A percentile compares a stretch with the other conserved stretches of the same genome.
These are phyloP conservation scores for Cyclopterus lumpus DNA, from an alignment of 2,797 vertebrate species.

Conservation along the genomic window DNA sequence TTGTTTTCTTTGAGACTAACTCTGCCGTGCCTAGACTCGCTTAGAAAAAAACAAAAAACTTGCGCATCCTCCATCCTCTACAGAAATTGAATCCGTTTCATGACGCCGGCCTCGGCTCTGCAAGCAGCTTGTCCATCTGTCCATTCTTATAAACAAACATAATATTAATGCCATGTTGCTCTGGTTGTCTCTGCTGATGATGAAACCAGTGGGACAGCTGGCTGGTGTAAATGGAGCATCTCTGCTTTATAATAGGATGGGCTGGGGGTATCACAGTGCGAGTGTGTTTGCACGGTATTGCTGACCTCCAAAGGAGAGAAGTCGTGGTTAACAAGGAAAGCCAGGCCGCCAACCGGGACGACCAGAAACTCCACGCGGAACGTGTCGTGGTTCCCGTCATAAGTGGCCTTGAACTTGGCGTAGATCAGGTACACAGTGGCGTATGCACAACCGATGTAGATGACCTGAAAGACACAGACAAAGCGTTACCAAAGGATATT, in stretches of 20 bases:
- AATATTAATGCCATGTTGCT: background rate
- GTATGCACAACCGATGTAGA: conserved; percentile 95
- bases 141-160: background rate
- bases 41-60: background rate
- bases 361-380: conserved; percentile 97
- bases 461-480: conserved; percentile 81
- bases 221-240: background rate
- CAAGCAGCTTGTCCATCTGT: background rate
- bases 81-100: no score
- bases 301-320: conserved; percentile 96
- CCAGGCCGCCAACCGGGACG: conserved; percentile 93
- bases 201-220: background rate
- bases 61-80: background rate
- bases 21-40: background rate
- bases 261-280: no score
- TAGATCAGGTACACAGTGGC: conserved; percentile 97
- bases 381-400: conserved; percentile 97
- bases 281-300: background rate
- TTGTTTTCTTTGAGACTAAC: background rate
- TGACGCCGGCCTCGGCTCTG: background rate
- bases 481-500: background rate
- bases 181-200: background rate
- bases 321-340: conserved; percentile 97
- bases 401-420: conserved; percentile 97
- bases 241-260: background rate